Base-by-base conservation (phyloP, 2,888 invertebrate species). In the Cyaniris semiargus region DNA sequence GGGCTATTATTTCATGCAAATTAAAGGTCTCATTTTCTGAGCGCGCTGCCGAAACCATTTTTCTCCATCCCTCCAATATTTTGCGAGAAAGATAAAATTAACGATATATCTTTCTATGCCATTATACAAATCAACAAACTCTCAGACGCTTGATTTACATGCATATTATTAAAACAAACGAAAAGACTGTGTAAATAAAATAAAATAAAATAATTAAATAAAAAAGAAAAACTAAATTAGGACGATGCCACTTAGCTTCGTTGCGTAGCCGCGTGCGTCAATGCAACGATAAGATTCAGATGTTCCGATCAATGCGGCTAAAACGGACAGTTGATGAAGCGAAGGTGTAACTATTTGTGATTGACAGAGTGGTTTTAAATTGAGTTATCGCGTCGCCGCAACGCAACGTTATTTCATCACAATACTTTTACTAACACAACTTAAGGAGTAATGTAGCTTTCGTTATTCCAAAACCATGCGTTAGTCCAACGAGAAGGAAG, bases 61-160 rank as follows among this genome's bases (percentile, higher is more conserved):
- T 91, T 90, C 91, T 90, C 90, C 88, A 88, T 88, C 87, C 88
- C 85, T 87, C 81, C 91, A 92, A 92, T 92, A 58, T 21, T 58
- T 58, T 58, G 58, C 21, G 58, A 58, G 58, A 92, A 84, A 84
- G 83, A 85, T 86, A 85, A 84, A 87, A 85, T 85, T 84, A 83
- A 84, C 86, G 86, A 88, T 92, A 86, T 87, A 89, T 90, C 90
- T 56, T 92, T 88, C 84, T 81, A 84, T 85, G 85, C 83, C 83
- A 90, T 91, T 91, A 92, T 91, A 89, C 84, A 89, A 90, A 91
- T 89, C 86, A 85, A 85, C 76, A 77, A 58, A 58, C 21, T 58
- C 8, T 10, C 7, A 56, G n/a, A 58, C 58, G 21, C 58, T 18
- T 58, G 3, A 58, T 58, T 58, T 58, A 21, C 58, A 21, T 2